Percentiles rank a stretch among this genome's conserved stretches.
phyloP scores from a whole-genome alignment of 2,797 vertebrate genomes.

The Cyclopterus lumpus region DNA sequence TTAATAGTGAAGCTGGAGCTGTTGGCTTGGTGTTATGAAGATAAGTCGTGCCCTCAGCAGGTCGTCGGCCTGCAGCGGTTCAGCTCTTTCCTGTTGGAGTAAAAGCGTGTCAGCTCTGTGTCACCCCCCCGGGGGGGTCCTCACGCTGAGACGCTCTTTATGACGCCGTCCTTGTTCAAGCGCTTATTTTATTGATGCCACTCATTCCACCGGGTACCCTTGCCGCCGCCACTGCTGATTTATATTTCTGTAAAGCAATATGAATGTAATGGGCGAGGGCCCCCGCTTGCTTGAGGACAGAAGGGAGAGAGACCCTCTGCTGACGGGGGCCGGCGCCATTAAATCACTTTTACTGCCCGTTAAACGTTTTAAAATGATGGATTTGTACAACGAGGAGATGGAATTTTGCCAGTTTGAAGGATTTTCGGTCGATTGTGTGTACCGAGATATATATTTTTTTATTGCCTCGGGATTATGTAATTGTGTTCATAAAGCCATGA shows the following conservation, averaged over 20 bases:
- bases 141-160: slow-evolving; percentile 55
- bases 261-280: slow-evolving; percentile 66
- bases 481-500: neutral
- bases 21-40: neutral
- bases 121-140: slow-evolving; percentile 32
- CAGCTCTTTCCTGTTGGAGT: slow-evolving; percentile 35
- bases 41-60: slow-evolving; percentile 5
- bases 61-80: slow-evolving; percentile 1
- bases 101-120: slow-evolving; percentile 25
- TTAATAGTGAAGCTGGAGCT: neutral
- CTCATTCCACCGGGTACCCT: slow-evolving; percentile 45
- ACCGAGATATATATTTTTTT: neutral
- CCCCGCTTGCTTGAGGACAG: slow-evolving; percentile 53
- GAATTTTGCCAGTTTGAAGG: slow-evolving; percentile 7
- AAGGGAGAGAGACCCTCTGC: slow-evolving; percentile 30
- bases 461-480: neutral
- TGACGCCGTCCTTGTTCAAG: slow-evolving; percentile 57
- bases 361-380: slow-evolving; percentile 34
- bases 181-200: slow-evolving; percentile 65
- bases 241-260: slow-evolving; percentile 69
- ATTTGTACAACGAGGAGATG: slow-evolving; percentile 12
- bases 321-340: slow-evolving; percentile 20
- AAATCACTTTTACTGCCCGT: slow-evolving; percentile 25
- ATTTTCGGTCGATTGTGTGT: neutral
- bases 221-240: slow-evolving; percentile 62